phyloP scores from a whole-genome alignment of 2,113 vertebrate species.

The Ranitomeya imitator region DNA sequence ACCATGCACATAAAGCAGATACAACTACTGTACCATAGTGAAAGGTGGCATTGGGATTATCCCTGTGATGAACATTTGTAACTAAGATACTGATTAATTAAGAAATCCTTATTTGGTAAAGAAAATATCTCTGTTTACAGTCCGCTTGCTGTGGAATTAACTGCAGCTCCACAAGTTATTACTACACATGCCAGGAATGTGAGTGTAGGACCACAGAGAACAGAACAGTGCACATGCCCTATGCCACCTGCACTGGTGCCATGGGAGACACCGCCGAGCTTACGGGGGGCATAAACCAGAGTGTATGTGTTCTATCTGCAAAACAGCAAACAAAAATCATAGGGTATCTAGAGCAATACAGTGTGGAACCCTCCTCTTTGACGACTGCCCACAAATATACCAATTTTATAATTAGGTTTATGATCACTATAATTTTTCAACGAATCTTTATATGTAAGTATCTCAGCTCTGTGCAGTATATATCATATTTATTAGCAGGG shows the following conservation, averaged over 20 bases:
- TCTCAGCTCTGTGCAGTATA: no score
- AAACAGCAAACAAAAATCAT: no score
- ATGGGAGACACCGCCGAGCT: background rate
- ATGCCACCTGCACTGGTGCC: background rate
- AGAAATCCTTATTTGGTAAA: constrained; percentile 57
- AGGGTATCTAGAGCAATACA: no score
- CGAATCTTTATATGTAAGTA: no score
- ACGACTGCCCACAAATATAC: no score
- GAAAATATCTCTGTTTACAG: constrained; percentile 49
- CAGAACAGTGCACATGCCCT: background rate
- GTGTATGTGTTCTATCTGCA: no score
- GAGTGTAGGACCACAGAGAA: background rate
- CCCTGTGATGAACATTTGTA: background rate
- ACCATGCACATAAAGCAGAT: background rate
- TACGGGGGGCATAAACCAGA: no score
- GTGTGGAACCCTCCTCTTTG: no score
- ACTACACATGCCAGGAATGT: constrained; percentile 53
- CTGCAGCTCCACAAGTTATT: constrained; percentile 19
- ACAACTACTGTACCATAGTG: background rate
- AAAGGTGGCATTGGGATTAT: background rate
- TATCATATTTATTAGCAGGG: no score
- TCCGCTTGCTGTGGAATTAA: constrained; percentile 33
- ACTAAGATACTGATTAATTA: constrained; percentile 28
- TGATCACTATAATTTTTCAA: no score
- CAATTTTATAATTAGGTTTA: no score